Conservation (phyloP, 2,888 invertebrate genomes). For the Omphaloscelis lunosa region DNA sequence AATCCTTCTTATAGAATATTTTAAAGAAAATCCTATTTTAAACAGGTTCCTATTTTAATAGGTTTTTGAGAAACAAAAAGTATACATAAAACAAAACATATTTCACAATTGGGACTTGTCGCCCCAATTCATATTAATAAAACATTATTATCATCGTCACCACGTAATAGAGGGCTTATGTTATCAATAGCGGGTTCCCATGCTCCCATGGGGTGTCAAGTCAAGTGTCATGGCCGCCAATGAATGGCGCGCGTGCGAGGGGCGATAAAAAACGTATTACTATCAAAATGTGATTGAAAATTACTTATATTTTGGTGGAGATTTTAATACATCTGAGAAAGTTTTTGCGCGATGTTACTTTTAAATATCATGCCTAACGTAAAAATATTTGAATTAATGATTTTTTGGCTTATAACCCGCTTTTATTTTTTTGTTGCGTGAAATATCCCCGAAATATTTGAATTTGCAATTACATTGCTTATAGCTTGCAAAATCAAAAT, state of each 20-base stretch:
- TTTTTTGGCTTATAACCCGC: no score
- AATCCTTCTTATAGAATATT: background rate
- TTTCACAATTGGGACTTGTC: constrained; percentile 1
- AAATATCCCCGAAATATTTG: background rate
- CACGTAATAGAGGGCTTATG: constrained; percentile 52
- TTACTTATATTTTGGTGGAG: constrained; percentile 14
- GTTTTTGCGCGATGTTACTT: background rate
- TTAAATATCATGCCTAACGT: background rate
- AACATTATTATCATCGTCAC: constrained; percentile 46
- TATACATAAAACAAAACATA: constrained; percentile 3
- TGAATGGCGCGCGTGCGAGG: constrained; percentile 53
- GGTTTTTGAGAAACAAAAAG: background rate
- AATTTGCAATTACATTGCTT: background rate
- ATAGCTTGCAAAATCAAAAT: background rate
- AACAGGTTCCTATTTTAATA: no score
- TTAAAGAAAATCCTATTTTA: background rate
- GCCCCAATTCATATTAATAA: constrained; percentile 35
- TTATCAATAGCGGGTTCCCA: constrained; percentile 36
- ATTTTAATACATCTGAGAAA: constrained; percentile 36
- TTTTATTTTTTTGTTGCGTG: background rate
- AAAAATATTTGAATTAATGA: background rate
- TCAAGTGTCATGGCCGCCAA: constrained; percentile 60
- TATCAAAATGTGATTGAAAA: constrained; percentile 37
- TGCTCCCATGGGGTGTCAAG: constrained; percentile 56
- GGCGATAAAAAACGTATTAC: constrained; percentile 53